phyloP scores from a whole-genome alignment of 2,113 vertebrate species.

The Phaethornis superciliosus region DNA sequence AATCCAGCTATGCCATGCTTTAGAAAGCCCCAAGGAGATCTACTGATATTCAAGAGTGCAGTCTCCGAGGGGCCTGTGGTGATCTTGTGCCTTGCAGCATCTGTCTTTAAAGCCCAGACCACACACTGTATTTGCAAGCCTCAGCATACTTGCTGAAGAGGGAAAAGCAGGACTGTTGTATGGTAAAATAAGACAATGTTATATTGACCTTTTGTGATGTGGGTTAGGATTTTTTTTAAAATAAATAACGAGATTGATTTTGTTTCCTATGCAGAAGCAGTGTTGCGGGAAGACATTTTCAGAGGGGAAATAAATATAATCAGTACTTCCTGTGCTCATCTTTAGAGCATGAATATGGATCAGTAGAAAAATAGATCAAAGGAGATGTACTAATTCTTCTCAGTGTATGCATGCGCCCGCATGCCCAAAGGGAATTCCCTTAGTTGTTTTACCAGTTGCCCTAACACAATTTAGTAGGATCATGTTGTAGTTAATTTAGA shows the following conservation, averaged over 20 bases:
- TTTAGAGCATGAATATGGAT: neutral
- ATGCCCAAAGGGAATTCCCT: neutral
- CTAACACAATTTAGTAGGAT: neutral
- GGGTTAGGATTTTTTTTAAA: neutral
- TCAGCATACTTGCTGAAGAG: neutral
- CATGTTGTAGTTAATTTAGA: neutral
- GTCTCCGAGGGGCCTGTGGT: neutral
- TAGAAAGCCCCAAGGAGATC: neutral
- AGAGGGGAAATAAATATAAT: neutral
- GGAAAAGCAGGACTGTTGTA: neutral
- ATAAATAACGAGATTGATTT: neutral
- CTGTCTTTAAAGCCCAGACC: neutral
- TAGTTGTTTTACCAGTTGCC: neutral
- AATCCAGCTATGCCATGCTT: neutral
- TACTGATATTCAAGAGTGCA: neutral
- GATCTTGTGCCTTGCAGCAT: neutral
- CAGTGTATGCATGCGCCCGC: fast-evolving
- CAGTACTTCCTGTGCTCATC: neutral
- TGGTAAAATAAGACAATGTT: neutral
- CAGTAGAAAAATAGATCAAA: conserved; percentile 23
- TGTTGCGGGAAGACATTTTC: neutral
- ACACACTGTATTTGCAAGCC: neutral
- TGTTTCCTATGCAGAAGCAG: neutral
- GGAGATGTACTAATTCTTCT: neutral
- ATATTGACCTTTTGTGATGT: neutral